Conservation (phyloP, 53 echinoderm and acorn worm species). For the Holothuria scabra region DNA sequence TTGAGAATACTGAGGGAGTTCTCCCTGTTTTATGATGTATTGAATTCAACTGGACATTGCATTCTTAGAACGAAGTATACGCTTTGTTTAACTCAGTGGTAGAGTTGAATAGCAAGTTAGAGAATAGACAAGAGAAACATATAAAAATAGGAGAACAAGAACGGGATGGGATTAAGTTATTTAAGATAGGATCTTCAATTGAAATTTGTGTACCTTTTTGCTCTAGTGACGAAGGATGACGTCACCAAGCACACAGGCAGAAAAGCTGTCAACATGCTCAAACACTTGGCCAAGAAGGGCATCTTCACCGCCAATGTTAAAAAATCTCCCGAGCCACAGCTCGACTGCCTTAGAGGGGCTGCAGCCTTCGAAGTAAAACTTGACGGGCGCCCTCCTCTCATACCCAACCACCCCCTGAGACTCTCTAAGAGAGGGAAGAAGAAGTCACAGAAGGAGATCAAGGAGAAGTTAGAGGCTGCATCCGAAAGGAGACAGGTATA, state of each 20-base stretch:
- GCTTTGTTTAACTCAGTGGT: too few relatives aligned
- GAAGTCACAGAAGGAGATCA: neutral
- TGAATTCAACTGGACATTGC: too few relatives aligned
- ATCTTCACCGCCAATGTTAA: neutral
- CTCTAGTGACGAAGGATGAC: neutral
- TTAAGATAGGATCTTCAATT: neutral
- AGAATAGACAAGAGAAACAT: too few relatives aligned
- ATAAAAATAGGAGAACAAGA: too few relatives aligned
- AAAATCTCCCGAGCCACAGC: neutral
- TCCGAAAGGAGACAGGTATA: constrained; percentile 8
- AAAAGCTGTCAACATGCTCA: constrained; percentile 32
- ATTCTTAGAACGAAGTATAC: too few relatives aligned
- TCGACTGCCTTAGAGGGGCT: neutral
- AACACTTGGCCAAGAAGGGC: constrained; percentile 11
- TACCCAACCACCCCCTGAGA: neutral
- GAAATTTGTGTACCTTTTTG: too few relatives aligned
- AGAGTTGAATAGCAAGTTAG: too few relatives aligned
- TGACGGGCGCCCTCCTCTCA: neutral
- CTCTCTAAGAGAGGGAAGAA: neutral
- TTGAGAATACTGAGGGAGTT: too few relatives aligned
- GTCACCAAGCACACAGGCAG: neutral
- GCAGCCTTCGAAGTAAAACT: constrained; percentile 6
- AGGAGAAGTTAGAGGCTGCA: constrained; percentile 20
- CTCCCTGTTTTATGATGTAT: too few relatives aligned
- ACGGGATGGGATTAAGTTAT: too few relatives aligned